These are phyloP conservation scores for Cyphomyrus plagiostoma DNA, from an alignment of 2,113 vertebrate genomes.

Conservation along the genomic window DNA sequence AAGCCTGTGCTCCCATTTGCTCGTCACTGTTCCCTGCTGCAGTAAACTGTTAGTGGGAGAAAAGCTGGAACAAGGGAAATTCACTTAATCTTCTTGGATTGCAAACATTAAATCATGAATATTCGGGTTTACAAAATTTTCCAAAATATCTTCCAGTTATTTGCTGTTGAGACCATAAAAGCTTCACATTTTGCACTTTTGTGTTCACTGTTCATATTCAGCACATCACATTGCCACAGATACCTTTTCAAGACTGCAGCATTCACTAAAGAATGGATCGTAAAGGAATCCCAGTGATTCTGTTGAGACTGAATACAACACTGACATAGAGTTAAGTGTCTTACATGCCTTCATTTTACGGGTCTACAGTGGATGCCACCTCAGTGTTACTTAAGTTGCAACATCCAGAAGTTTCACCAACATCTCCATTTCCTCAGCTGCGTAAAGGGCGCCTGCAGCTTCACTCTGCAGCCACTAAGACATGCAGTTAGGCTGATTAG, in stretches of 20 bases:
- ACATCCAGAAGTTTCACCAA: not conserved
- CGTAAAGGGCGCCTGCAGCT: not conserved
- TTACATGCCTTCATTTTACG: not conserved
- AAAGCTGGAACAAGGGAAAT: not conserved
- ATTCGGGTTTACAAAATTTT: not conserved
- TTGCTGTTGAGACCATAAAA: not conserved
- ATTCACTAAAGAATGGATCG: not conserved
- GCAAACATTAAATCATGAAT: not conserved
- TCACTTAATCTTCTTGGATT: not conserved
- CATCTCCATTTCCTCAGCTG: not conserved
- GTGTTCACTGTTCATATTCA: not conserved
- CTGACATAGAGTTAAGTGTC: not conserved
- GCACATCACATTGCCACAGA: not conserved
- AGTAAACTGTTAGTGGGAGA: not conserved
- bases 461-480: not conserved
- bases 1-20: not conserved
- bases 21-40: not conserved
- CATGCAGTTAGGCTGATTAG: not conserved
- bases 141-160: not conserved
- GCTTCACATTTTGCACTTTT: not conserved
- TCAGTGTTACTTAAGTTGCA: not conserved
- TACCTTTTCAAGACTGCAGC: not conserved
- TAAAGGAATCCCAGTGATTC: not conserved
- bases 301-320: not conserved
- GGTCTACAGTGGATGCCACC: not conserved